Base-by-base conservation (phyloP, 2,113 vertebrate species). In the Rhodinocichla rosea region DNA sequence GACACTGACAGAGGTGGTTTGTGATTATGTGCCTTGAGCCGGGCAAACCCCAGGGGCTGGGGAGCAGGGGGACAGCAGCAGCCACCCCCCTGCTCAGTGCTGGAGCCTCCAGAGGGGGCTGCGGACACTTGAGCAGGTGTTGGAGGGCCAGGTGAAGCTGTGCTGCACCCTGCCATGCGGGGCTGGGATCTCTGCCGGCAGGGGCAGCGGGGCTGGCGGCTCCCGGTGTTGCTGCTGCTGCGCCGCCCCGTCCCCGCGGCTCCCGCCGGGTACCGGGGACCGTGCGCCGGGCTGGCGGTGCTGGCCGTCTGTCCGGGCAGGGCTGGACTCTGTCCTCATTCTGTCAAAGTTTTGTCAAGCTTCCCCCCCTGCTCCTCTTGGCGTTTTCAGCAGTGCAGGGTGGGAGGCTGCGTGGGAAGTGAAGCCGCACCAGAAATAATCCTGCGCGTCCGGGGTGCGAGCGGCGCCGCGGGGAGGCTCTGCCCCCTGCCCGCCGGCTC, bases 391-490 rank as follows among this genome's bases (percentile, higher is more conserved):
- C 87, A 57, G 95, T 7, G 52, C 11, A 23, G 91, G 95, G 94
- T 96, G 90, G 91, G 96, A 93, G 95, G 87, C 3, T 44, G 95
- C 11, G 94, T 93, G 86, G 95, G 95, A 96, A 88, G 94, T 82
- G 87, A 68, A 87, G 86, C 94, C 1, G 80, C 83, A 71, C 83
- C 93, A 91, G 93, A 75, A 96, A 91, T 89, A 89, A 82, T 89
- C 68, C 93, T 33, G 73, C 28, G 21, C 9, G 74, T 60, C 50
- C 15, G 28, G 86, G 89, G 65, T 50, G 90, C 22, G 44, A 76
- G 80, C 33, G 30, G 73, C n/a, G 68, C 86, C 6, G 68, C 7
- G 35, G 94, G 93, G 77, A 68, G 78, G 83, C 76, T 70, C 76
- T 9, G 30, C 90, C 69, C n/a, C 79, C 80, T 76, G 45, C 84